Evolutionary conservation across 1,140 invertebrate species (phyloP), one percentile per base, ranked within the genome.

Genomic region (Neodiprion virginianus): DNA sequence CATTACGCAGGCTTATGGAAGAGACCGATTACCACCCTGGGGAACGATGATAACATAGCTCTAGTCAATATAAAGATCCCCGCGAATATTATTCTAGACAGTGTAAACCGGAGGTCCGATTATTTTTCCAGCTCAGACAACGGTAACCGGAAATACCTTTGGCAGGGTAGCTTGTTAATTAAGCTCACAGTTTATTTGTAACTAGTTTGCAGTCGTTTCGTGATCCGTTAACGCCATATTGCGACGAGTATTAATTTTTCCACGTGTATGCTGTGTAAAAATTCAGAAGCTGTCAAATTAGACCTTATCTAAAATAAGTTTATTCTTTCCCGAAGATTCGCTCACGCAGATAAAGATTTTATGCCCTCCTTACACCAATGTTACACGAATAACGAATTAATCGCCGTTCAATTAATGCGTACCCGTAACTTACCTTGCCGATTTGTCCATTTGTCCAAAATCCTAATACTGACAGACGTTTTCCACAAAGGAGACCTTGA

Each of bases 41-140:
- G 73, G 80, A 1, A 61, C 53, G 53, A 17, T 17, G 88, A 90
- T 75, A 90, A 90, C 83, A 84, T 85, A 28, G 89, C 89, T 76
- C 90, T 89, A 66, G 86, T 90, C 8, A 89, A 89, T 1, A 74
- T 89, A 0, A 89, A 88, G 48, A 83, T 89, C 72, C 80, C 88
- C n/a, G 7, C n/a, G 3, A 61, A 61, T 61, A 12, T 61, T 61
- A 8, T 61, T 14, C 53, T 61, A 12, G n/a, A 12, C 0, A 8
- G n/a, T 14, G n/a, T 61, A 0, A 8, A 61, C 11, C 11, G 11
- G 53, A 8, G 11, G 7, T 61, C 3, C n/a, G 53, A 61, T 61
- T 61, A 14, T 12, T 61, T 5, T 40, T 40, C 28, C 28, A 40
- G 28, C 8, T 8, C 8, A 61, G 4, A 8, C 4, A 12, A 4